Evolutionary conservation across 2,888 invertebrate genomes (phyloP), one percentile per base, ranked within the genome.

Genomic region (Acanthosepion esculentum): DNA sequence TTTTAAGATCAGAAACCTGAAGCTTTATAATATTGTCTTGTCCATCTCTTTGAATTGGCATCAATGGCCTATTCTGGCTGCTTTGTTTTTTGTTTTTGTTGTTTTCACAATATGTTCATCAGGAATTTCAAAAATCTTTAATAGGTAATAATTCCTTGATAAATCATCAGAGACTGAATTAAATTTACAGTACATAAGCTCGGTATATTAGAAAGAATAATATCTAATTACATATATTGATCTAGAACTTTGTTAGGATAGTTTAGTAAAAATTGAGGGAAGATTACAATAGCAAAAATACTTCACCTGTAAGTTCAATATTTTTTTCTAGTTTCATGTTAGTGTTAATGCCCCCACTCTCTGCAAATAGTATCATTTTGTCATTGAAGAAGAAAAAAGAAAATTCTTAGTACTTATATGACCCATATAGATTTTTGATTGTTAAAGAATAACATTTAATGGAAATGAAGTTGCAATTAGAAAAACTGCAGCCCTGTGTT

Each of bases 41-140:
- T 78, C 78, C 78, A 78, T 78, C n/a, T 78, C n/a, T n/a, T 78
- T n/a, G 15, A 78, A n/a, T 78, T 78, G n/a, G 78, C 78, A 78
- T 78, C 78, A 78, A 78, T 78, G 78, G 78, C 78, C 78, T 7
- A 78, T n/a, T 78, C 78, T 78, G 78, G 78, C 78, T 78, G 78
- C 78, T 78, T 78, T 78, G 78, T 78, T 78, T 78, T 78, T 78
- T n/a, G 5, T 78, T 33, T 78, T 15, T n/a, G n/a, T 78, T 78
- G 1, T 78, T n/a, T 78, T 78, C 33, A 33, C n/a, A 78, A 78
- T 78, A 78, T 78, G 15, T 78, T 78, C 78, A n/a, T n/a, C 78
- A 78, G 18, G 78, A n/a, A 33, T 78, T 78, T 78, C 5, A 78
- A 64, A 78, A 78, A 78, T n/a, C n/a, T 15, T 78, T 12, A 78